Percentiles rank a stretch among this genome's conserved stretches.
phyloP scores from a whole-genome alignment of 2,888 invertebrate genomes.

The Myopa tessellatipennis region DNA sequence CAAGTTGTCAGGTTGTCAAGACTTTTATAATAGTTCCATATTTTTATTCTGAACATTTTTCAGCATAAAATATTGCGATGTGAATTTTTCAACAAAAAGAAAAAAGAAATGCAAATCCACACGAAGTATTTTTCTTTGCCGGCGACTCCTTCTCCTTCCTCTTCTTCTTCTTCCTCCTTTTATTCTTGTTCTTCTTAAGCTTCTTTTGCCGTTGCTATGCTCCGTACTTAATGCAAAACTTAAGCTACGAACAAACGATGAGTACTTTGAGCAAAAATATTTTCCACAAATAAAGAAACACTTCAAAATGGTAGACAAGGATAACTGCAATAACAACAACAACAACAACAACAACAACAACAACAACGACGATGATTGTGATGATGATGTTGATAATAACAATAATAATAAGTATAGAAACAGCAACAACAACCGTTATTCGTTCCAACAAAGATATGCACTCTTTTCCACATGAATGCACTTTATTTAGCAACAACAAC shows the following conservation, averaged over 20 bases:
- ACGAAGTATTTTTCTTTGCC: too few species aligned
- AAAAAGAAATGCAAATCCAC: too few species aligned
- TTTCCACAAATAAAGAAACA: slow-evolving; percentile 1
- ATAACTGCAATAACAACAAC: background rate
- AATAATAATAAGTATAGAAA: background rate
- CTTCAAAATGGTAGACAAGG: background rate
- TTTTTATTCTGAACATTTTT: too few species aligned
- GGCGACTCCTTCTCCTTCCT: background rate
- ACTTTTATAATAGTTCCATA: too few species aligned
- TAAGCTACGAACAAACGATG: background rate
- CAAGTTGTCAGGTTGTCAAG: too few species aligned
- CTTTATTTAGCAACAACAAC: too few species aligned
- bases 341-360: too few species aligned
- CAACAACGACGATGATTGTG: background rate
- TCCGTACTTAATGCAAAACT: background rate
- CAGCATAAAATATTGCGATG: too few species aligned
- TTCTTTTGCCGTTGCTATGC: background rate
- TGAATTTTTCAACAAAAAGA: too few species aligned
- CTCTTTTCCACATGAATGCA: background rate
- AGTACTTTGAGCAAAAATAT: slow-evolving; percentile 11
- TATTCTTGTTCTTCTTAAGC: background rate
- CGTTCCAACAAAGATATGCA: background rate
- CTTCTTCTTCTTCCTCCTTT: background rate
- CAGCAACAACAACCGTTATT: background rate
- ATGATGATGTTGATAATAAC: too few species aligned